phyloP scores from a whole-genome alignment of 2,888 invertebrate species.

The Imbricaverruca yamaguchii region DNA sequence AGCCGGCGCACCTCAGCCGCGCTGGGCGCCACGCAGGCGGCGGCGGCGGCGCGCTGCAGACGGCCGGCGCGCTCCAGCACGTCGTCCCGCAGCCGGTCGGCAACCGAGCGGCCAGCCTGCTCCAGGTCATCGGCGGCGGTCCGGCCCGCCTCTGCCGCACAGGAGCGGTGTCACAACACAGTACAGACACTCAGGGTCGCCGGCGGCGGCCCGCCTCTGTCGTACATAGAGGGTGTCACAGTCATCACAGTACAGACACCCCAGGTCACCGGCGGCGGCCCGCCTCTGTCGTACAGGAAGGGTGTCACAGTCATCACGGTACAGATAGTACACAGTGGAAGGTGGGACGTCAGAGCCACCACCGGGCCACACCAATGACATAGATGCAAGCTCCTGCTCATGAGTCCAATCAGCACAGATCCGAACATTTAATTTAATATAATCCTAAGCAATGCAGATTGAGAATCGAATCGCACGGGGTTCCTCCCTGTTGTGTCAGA shows the following conservation, averaged over 20 bases:
- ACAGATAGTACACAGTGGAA: no score
- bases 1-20: constrained; percentile 47
- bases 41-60: constrained; percentile 65
- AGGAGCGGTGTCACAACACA: not conserved
- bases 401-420: no score
- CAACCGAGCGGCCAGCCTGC: constrained; percentile 54
- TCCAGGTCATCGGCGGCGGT: constrained; percentile 57
- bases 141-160: constrained; percentile 46
- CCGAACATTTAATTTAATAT: no score
- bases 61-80: constrained; percentile 78
- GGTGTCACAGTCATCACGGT: not conserved
- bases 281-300: not conserved
- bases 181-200: not conserved
- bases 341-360: no score
- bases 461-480: no score
- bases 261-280: not conserved
- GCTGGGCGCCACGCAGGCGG: constrained; percentile 47
- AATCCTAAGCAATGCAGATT: no score
- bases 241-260: not conserved
- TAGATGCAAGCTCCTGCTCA: no score
- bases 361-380: no score
- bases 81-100: constrained; percentile 71
- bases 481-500: no score
- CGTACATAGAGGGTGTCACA: not conserved
- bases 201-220: not conserved